phyloP scores from a whole-genome alignment of 2,797 vertebrate genomes.

The Enteromius radiatus region DNA sequence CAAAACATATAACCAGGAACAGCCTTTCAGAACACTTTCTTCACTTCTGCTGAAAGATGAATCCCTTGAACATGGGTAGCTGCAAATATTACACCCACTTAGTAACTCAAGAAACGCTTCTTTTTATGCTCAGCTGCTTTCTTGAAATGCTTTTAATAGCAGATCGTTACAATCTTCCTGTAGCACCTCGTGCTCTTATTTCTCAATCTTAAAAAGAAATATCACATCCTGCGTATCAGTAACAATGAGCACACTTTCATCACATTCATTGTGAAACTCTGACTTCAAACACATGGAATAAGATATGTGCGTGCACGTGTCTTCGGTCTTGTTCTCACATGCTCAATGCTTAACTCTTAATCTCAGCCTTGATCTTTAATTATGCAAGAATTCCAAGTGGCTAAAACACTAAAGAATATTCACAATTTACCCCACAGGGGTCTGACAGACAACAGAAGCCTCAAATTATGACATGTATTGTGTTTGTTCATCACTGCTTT shows the following conservation, averaged over 20 bases:
- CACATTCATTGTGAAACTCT: background rate
- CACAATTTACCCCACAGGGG: background rate
- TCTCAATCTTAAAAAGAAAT: background rate
- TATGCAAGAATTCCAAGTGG: background rate
- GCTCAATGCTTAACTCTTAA: conserved; percentile 13
- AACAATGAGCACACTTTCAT: background rate
- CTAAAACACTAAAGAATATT: background rate
- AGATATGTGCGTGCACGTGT: background rate
- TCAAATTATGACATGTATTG: background rate
- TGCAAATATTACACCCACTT: background rate
- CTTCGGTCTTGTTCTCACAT: background rate
- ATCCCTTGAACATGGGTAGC: background rate
- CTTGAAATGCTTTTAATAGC: background rate
- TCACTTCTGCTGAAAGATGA: background rate
- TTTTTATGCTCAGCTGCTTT: background rate
- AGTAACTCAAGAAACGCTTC: conserved; percentile 4
- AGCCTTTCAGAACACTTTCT: background rate
- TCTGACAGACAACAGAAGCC: background rate
- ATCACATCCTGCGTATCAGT: background rate
- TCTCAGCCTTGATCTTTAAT: background rate
- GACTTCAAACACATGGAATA: background rate
- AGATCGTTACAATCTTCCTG: background rate
- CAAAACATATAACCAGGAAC: background rate
- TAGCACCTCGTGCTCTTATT: background rate
- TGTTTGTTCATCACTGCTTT: background rate